Evolutionary conservation across 2,113 vertebrate species (phyloP), one percentile per base, ranked within the genome.

Genomic region (Scartelaos histophorus): DNA sequence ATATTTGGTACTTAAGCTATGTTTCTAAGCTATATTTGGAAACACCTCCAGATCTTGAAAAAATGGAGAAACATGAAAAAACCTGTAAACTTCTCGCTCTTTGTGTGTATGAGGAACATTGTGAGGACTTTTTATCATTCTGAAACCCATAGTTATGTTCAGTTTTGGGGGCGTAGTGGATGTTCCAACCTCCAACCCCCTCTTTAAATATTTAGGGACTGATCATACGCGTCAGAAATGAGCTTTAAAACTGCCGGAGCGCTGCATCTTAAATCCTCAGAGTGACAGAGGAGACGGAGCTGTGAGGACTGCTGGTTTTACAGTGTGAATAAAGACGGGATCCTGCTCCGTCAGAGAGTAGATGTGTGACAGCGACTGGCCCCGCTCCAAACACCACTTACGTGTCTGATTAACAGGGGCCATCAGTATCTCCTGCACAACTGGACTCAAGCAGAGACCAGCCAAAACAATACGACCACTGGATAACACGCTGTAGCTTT

Each of bases 331-430:
- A 43, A 75, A 73, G 66, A 73, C 58, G 13, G 56, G 22, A 66
- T 65, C 58, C 71, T 76, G 53, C 25, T 86, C 67, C 58, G 80
- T 87, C 78, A 78, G 22, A 68, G 69, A 46, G 34, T 2, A 49
- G 62, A 71, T 35, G 38, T 56, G 54, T 47, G 64, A 66, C 76
- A 46, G 43, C 7, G 62, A 65, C 64, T 80, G 86, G 81, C 85
- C 29, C 17, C 45, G 68, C 15, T 82, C 84, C 78, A 83, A 47
- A 75, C 62, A 65, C 76, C 70, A 76, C 84, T 86, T 78, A 81
- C 82, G 74, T 57, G 75, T 79, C 75, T 3, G 53, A 87, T 76
- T 77, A 78, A 43, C 60, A 66, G 69, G 81, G 64, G 69, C 13
- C 51, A 76, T 83, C 77, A 74, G 29, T 29, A 29, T 80, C 53